Conservation (phyloP, 2,888 invertebrate species). For the Tetanocera ferruginea region DNA sequence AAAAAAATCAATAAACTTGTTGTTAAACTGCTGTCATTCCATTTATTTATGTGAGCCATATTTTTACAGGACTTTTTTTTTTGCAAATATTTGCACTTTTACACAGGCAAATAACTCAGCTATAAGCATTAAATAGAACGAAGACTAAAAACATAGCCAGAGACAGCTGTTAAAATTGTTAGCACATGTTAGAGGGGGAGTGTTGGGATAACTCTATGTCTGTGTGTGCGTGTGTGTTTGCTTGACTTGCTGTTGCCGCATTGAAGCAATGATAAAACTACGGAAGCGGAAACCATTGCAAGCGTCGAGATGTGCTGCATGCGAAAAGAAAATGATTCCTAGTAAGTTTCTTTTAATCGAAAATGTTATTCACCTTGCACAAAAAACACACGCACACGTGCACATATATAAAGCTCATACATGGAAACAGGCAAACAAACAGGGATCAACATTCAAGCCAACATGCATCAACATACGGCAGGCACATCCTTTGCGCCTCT, state of each 20-base stretch:
- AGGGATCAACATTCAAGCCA: neutral
- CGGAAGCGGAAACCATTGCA: slow-evolving; percentile 59
- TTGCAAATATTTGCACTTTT: slow-evolving; percentile 3
- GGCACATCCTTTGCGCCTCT: slow-evolving; percentile 10
- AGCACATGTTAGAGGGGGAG: neutral
- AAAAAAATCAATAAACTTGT: slow-evolving; percentile 19
- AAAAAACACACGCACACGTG: neutral
- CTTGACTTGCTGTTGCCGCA: neutral
- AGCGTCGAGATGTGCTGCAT: neutral
- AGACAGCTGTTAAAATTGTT: neutral
- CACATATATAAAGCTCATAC: neutral
- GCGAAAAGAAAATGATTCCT: neutral
- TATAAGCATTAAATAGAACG: neutral
- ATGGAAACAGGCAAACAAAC: neutral
- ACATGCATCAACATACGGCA: neutral
- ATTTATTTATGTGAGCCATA: neutral
- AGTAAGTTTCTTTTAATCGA: slow-evolving; percentile 33
- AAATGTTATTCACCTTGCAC: slow-evolving; percentile 33
- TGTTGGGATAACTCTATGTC: neutral
- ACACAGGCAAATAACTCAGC: neutral
- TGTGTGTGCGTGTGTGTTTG: neutral
- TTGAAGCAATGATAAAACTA: slow-evolving; percentile 56
- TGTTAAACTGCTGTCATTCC: neutral
- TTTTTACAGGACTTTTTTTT: slow-evolving; percentile 5
- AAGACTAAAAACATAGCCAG: neutral